Conservation (phyloP, 2,797 vertebrate species). For the Gymnopithys bicolor region DNA sequence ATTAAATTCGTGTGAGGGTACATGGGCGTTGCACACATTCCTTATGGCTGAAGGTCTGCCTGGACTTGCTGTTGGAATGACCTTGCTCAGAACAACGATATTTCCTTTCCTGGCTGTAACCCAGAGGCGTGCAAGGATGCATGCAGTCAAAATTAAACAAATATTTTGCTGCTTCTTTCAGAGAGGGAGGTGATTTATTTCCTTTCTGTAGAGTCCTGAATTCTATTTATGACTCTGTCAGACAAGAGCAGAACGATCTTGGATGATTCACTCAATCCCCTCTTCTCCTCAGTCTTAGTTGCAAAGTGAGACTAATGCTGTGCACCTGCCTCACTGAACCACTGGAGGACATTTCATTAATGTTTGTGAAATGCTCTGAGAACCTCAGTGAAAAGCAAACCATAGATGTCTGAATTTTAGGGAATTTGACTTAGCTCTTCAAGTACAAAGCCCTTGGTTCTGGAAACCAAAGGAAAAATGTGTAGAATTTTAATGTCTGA, state of each 20-base stretch:
- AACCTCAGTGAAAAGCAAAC: not conserved
- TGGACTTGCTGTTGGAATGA: not conserved
- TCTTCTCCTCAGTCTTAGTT: not conserved
- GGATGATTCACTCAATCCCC: not conserved
- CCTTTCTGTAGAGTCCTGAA: not conserved
- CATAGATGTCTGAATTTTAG: not conserved
- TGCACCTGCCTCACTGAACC: not conserved
- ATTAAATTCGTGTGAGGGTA: not conserved
- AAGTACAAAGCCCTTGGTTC: not conserved
- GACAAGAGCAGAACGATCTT: not conserved
- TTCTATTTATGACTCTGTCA: constrained; percentile 17
- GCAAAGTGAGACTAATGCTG: not conserved
- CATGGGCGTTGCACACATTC: not conserved
- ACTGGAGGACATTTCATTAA: not conserved
- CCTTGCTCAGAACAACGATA: not conserved
- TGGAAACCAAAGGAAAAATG: not conserved
- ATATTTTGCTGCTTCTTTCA: not conserved
- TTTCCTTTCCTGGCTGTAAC: not conserved
- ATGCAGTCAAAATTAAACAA: not conserved
- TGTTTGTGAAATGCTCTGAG: not conserved
- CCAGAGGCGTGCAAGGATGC: not conserved
- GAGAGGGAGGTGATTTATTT: not conserved
- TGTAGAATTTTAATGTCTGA: not conserved
- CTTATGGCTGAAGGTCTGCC: not conserved
- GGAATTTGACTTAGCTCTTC: not conserved